Percentiles rank a stretch among this genome's conserved stretches.
Conservation (phyloP, 2,113 vertebrate genomes). For the Alexandromys fortis region DNA sequence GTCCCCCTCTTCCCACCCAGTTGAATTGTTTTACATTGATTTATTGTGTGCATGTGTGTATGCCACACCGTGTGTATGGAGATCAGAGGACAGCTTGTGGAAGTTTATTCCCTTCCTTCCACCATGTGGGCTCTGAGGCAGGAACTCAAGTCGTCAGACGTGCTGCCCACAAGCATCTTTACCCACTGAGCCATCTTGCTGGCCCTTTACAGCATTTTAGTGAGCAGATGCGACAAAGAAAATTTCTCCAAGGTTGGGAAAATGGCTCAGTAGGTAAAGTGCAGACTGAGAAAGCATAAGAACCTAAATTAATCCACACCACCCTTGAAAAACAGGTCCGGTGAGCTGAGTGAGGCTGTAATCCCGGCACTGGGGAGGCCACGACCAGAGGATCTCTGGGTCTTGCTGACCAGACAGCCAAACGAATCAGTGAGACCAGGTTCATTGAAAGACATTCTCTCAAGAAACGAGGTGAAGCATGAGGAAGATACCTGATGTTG, state of each 20-base stretch:
- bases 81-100: background rate
- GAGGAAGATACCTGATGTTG: background rate
- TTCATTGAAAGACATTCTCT: background rate
- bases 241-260: background rate
- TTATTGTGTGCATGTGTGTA: background rate
- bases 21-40: background rate
- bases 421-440: background rate
- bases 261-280: background rate
- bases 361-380: background rate
- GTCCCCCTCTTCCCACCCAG: background rate
- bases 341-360: background rate
- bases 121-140: background rate
- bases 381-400: background rate
- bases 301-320: background rate
- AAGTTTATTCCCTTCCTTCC: background rate
- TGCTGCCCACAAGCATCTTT: background rate
- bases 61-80: background rate
- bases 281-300: background rate
- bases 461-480: background rate
- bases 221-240: background rate
- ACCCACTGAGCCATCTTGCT: background rate
- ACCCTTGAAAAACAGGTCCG: background rate
- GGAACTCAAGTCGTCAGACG: background rate
- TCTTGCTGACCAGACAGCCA: background rate
- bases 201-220: background rate